Conservation (phyloP, 2,113 vertebrate genomes). For the Notiomystis cincta region DNA sequence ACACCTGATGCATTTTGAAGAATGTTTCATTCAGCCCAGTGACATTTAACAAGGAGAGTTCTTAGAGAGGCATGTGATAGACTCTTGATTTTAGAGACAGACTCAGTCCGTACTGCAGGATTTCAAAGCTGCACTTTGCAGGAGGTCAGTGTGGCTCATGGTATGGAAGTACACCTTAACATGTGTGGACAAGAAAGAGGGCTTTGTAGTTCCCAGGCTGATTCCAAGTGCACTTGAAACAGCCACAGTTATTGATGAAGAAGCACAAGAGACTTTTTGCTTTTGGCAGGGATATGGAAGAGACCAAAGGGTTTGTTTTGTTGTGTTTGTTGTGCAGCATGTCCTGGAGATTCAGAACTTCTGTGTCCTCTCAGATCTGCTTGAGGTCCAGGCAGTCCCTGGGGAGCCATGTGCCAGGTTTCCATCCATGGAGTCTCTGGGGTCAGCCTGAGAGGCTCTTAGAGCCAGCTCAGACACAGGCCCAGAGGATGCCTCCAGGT, state of each 20-base stretch:
- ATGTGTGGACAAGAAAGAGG: not conserved
- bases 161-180: not conserved
- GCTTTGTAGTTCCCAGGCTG: not conserved
- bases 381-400: not conserved
- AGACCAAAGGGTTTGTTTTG: not conserved
- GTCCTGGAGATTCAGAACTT: not conserved
- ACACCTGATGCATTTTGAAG: not conserved
- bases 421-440: not conserved
- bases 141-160: not conserved
- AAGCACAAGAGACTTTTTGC: not conserved
- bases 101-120: not conserved
- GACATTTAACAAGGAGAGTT: not conserved
- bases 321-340: not conserved
- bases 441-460: not conserved
- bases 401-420: rapidly evolving
- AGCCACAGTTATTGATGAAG: not conserved
- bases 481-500: rapidly evolving
- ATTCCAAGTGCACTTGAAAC: not conserved
- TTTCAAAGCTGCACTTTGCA: not conserved
- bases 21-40: not conserved
- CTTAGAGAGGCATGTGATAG: not conserved
- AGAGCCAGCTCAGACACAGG: rapidly evolving
- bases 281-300: not conserved
- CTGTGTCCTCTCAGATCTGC: not conserved
- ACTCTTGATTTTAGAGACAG: not conserved